Evolutionary conservation across 2,797 vertebrate genomes (phyloP).

Genomic region (Acanthornis magna): DNA sequence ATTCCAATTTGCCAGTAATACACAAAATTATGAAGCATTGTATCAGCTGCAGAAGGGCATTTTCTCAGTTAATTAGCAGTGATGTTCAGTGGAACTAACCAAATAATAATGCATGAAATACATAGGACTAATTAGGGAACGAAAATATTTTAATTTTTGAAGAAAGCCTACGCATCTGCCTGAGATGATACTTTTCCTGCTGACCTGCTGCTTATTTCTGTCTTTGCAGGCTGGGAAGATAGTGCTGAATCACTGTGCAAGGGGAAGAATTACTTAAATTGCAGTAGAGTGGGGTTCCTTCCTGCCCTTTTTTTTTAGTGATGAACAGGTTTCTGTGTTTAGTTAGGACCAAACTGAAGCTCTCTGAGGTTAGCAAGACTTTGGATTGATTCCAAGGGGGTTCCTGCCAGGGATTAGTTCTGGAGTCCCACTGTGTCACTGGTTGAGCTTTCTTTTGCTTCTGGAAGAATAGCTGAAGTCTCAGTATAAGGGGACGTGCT

Average conservation of each 20-base stretch:
- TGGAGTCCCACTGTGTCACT: neutral
- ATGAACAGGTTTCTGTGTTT: neutral
- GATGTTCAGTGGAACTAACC: neutral
- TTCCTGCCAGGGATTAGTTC: neutral
- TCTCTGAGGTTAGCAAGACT: neutral
- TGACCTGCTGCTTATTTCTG: neutral
- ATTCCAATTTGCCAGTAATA: neutral
- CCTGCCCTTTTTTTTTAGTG: fast-evolving
- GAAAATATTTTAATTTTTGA: neutral
- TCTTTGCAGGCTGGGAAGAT: neutral
- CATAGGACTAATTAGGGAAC: neutral
- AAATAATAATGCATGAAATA: neutral
- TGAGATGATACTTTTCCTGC: neutral
- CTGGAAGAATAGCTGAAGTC: neutral
- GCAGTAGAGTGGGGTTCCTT: neutral
- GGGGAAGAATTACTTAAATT: neutral
- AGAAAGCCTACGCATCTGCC: neutral
- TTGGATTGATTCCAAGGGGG: neutral
- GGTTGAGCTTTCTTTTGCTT: neutral
- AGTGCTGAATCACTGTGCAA: neutral
- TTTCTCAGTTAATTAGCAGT: neutral
- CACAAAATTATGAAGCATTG: neutral
- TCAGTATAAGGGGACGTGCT: neutral
- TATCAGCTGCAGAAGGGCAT: neutral
- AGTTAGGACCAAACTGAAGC: neutral